These are phyloP conservation scores for Masticophis lateralis DNA, from an alignment of 2,797 vertebrate species.

Conservation along the genomic window DNA sequence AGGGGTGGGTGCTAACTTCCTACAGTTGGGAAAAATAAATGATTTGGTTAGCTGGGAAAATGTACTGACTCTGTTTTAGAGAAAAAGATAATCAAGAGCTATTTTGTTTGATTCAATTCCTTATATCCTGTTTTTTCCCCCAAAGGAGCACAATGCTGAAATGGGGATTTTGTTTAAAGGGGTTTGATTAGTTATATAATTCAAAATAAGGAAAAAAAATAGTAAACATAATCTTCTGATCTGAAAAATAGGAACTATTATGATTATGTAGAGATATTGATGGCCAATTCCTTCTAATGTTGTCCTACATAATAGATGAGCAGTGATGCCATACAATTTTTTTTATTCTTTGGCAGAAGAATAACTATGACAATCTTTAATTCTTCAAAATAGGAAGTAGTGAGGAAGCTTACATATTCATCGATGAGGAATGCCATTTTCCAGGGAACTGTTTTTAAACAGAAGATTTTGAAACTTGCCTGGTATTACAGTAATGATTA, in stretches of 20 bases:
- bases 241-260: neutral
- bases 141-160: slow-evolving; percentile 43
- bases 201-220: slow-evolving; percentile 40
- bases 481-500: neutral
- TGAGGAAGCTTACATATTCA: neutral
- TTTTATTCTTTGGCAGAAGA: neutral
- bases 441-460: neutral
- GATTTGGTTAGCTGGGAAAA: neutral
- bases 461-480: neutral
- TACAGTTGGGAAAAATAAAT: neutral
- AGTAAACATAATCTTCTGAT: slow-evolving; percentile 22
- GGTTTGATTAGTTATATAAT: slow-evolving; percentile 38
- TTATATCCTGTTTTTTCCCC: slow-evolving; percentile 41
- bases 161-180: neutral
- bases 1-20: too few species aligned
- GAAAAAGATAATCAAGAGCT: neutral
- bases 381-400: neutral
- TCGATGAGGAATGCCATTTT: neutral
- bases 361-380: fast-evolving
- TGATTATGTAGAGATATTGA: neutral
- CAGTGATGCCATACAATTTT: neutral
- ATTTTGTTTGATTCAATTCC: slow-evolving; percentile 25
- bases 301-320: neutral
- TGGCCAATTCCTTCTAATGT: neutral
- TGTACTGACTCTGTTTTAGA: slow-evolving; percentile 12